Evolutionary conservation across 1,140 invertebrate species (phyloP).

Genomic region (Euwallacea fornicatus): DNA sequence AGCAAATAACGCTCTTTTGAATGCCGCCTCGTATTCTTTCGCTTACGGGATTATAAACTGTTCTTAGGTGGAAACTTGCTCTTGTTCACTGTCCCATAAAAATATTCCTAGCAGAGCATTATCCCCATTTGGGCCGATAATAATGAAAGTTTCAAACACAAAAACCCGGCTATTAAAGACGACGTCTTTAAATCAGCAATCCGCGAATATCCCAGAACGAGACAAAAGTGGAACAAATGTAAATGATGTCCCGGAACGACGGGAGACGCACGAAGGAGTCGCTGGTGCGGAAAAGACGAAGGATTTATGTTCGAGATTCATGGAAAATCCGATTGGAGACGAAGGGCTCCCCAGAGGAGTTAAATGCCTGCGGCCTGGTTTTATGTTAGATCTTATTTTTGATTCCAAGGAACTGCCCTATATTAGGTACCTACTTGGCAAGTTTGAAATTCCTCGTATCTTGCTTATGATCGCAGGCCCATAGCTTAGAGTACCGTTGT

Average conservation of each 20-base stretch:
- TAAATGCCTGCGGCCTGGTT: slow-evolving; percentile 15
- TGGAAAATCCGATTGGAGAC: slow-evolving; percentile 32
- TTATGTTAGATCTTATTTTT: slow-evolving; percentile 19
- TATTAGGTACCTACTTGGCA: too few species aligned
- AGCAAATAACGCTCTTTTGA: too few species aligned
- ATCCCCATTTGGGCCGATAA: background rate
- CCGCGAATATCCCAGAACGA: slow-evolving; percentile 9
- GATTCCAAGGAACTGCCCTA: slow-evolving; percentile 1
- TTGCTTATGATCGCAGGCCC: too few species aligned
- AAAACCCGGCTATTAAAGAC: slow-evolving; percentile 2
- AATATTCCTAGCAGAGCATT: too few species aligned
- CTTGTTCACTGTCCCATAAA: too few species aligned
- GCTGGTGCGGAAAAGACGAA: slow-evolving; percentile 34
- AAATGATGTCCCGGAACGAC: slow-evolving; percentile 35
- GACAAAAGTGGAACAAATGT: slow-evolving; percentile 34
- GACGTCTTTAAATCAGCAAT: slow-evolving; percentile 2
- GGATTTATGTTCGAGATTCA: slow-evolving; percentile 31
- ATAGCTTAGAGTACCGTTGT: too few species aligned
- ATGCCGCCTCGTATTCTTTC: too few species aligned
- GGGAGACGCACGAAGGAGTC: slow-evolving; percentile 18
- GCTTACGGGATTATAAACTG: too few species aligned
- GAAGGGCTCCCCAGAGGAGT: slow-evolving; percentile 23
- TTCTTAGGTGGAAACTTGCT: too few species aligned
- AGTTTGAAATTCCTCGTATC: too few species aligned
- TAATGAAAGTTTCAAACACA: background rate